phyloP scores from a whole-genome alignment of 2,797 vertebrate species.

The Bradypodion ventrale region DNA sequence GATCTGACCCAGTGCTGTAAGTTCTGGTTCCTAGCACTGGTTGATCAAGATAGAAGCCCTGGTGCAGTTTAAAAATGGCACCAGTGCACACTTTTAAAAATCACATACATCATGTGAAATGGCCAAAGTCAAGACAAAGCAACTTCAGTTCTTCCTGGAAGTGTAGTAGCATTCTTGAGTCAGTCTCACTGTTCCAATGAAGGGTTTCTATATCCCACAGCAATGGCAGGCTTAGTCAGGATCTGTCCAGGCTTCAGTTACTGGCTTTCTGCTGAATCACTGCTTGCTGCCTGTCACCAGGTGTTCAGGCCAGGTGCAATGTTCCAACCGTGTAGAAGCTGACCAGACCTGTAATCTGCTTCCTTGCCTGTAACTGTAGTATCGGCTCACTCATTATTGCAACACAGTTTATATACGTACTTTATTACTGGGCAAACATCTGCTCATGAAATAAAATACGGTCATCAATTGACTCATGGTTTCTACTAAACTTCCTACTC shows the following conservation, averaged over 20 bases:
- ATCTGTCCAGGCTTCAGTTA: not conserved
- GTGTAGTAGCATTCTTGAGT: too few species aligned
- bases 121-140: too few species aligned
- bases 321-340: not conserved
- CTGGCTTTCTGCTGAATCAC: not conserved
- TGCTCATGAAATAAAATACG: not conserved
- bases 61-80: too few species aligned
- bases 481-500: not conserved
- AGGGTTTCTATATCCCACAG: not conserved
- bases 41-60: too few species aligned
- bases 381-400: not conserved
- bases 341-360: slow-evolving; percentile 7
- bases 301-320: not conserved
- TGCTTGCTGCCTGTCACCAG: not conserved
- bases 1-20: too few species aligned
- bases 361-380: not conserved
- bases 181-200: too few species aligned
- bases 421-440: not conserved
- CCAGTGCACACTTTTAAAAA: too few species aligned
- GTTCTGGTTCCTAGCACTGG: too few species aligned
- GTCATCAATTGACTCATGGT: not conserved
- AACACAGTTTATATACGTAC: not conserved
- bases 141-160: too few species aligned
- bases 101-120: too few species aligned
- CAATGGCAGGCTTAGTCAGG: not conserved